Conservation (phyloP, 2,888 invertebrate species). For the Platycheirus rosarum region DNA sequence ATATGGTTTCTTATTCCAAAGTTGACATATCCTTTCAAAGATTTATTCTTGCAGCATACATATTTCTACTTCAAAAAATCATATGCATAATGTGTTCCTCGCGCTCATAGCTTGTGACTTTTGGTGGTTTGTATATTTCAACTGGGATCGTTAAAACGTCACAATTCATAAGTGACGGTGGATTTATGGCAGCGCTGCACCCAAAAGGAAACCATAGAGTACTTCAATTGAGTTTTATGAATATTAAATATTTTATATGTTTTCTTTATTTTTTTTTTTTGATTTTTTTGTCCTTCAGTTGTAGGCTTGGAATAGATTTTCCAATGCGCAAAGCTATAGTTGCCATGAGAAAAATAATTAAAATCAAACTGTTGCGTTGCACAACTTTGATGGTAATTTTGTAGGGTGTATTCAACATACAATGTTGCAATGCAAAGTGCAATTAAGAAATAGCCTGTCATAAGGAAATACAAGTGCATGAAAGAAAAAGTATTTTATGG, state of each 20-base stretch:
- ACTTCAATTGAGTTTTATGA: constrained; percentile 70
- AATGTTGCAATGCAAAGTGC: constrained; percentile 48
- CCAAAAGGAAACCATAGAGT: constrained; percentile 17
- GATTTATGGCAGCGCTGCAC: constrained; percentile 63
- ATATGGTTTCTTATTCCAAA: constrained; percentile 34
- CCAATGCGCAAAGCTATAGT: not conserved
- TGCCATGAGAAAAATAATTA: constrained; percentile 25
- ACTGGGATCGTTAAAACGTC: constrained; percentile 67
- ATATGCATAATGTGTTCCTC: constrained; percentile 46
- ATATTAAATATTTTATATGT: constrained; percentile 64
- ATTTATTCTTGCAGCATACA: constrained; percentile 34
- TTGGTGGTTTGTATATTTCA: constrained; percentile 35
- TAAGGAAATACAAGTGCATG: constrained; percentile 49
- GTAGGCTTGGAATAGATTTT: constrained; percentile 8
- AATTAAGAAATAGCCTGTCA: constrained; percentile 49
- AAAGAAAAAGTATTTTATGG: constrained; percentile 61
- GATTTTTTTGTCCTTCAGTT: constrained; percentile 15
- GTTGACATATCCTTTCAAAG: constrained; percentile 66
- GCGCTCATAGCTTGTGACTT: constrained; percentile 6
- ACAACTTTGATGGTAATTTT: constrained; percentile 1
- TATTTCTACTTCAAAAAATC: constrained; percentile 15
- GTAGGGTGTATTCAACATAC: constrained; percentile 20
- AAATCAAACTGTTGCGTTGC: constrained; percentile 35
- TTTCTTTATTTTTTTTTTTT: constrained; percentile 3
- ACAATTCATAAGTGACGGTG: constrained; percentile 65